phyloP scores from a whole-genome alignment of 2,113 vertebrate species.

The Ophthalmolycus amberensis region DNA sequence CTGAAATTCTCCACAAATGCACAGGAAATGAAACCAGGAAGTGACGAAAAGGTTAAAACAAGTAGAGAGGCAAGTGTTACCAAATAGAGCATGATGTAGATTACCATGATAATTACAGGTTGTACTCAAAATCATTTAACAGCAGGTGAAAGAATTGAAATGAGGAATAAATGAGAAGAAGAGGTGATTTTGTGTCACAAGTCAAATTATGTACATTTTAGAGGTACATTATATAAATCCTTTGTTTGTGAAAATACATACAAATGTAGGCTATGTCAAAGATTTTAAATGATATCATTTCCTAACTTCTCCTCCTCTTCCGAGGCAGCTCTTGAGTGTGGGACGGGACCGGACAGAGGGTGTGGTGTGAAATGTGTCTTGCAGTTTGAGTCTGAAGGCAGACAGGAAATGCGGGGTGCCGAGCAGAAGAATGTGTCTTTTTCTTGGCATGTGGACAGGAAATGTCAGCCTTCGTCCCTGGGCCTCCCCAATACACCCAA shows the following conservation, averaged over 20 bases:
- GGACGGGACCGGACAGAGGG: background rate
- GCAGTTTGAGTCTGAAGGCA: conserved; percentile 22
- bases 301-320: background rate
- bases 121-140: background rate
- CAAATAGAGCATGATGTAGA: background rate
- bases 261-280: background rate
- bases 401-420: conserved; percentile 51
- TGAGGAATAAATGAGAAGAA: background rate
- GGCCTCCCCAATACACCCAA: conserved; percentile 40
- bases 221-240: background rate
- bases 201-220: background rate
- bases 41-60: background rate
- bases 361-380: conserved; percentile 10
- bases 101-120: background rate
- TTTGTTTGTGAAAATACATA: background rate
- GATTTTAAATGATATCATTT: background rate
- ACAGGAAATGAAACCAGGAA: background rate
- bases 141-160: background rate
- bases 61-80: background rate
- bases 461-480: conserved; percentile 49
- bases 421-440: conserved; percentile 48
- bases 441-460: conserved; percentile 60
- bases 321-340: background rate
- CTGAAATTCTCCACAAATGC: no score
- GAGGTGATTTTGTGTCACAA: background rate